phyloP scores from a whole-genome alignment of 2,113 vertebrate genomes.

The Amblyornis subalaris region DNA sequence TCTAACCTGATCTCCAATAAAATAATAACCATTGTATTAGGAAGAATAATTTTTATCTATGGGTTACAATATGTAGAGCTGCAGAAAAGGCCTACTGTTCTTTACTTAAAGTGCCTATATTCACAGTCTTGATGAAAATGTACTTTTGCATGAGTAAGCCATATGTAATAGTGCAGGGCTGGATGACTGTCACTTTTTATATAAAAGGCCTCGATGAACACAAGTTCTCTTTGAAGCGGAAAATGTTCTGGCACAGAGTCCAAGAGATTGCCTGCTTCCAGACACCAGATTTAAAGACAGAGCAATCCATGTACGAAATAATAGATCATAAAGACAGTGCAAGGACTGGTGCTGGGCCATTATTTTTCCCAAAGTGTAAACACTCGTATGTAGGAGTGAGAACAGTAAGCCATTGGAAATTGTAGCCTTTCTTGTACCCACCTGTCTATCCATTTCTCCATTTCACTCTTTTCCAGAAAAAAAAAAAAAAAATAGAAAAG shows the following conservation, averaged over 20 bases:
- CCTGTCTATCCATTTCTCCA: background rate
- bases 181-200: background rate
- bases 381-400: background rate
- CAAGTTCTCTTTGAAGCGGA: background rate
- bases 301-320: background rate
- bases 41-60: background rate
- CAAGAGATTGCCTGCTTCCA: background rate
- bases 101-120: background rate
- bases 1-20: background rate
- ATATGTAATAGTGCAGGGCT: background rate
- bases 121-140: background rate
- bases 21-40: background rate
- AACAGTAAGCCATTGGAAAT: background rate
- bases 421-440: background rate
- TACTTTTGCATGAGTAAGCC: background rate
- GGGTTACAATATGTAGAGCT: background rate
- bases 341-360: background rate
- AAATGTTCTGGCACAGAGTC: background rate
- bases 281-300: background rate
- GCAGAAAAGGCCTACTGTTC: background rate
- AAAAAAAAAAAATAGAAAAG: background rate
- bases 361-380: background rate
- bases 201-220: background rate
- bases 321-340: background rate
- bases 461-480: background rate